A percentile compares a stretch with the other conserved stretches of the same genome.
Conservation (phyloP, 2,113 vertebrate species). For the Neogobius melanostomus region DNA sequence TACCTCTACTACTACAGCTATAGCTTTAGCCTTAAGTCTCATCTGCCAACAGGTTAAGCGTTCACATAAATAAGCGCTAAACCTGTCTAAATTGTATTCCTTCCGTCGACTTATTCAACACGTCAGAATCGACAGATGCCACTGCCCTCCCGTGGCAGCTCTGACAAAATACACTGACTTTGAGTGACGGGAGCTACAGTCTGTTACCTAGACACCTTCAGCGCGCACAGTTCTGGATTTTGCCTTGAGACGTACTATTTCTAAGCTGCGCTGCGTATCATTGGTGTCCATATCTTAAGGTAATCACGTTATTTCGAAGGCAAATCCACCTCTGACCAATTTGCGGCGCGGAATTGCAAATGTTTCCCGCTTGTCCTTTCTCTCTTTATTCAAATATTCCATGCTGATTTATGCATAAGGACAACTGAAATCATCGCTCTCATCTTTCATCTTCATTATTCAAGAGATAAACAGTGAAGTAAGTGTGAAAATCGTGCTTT, state of each 20-base stretch:
- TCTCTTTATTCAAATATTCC: neutral
- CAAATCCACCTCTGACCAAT: too few relatives aligned
- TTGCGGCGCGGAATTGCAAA: neutral
- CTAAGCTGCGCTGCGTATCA: too few relatives aligned
- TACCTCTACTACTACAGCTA: too few relatives aligned
- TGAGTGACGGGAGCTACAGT: slow-evolving; percentile 4
- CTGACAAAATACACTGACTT: slow-evolving; percentile 33
- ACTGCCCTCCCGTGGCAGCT: slow-evolving; percentile 65
- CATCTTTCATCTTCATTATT: neutral
- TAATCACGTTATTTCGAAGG: too few relatives aligned
- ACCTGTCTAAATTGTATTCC: neutral
- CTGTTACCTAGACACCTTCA: neutral
- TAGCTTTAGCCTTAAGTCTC: too few relatives aligned
- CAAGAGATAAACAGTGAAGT: neutral
- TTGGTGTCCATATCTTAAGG: too few relatives aligned
- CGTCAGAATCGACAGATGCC: slow-evolving; percentile 44
- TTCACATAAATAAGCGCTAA: neutral
- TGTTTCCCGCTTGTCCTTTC: neutral
- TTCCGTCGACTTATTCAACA: neutral
- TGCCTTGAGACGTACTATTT: too few relatives aligned
- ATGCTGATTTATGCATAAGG: neutral
- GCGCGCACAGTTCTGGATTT: too few relatives aligned
- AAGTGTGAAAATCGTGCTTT: neutral
- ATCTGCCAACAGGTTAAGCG: neutral
- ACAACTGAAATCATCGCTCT: neutral